A percentile compares a stretch with the other conserved stretches of the same genome.
phyloP scores from a whole-genome alignment of 2,797 vertebrate genomes.

The Scyliorhinus canicula region DNA sequence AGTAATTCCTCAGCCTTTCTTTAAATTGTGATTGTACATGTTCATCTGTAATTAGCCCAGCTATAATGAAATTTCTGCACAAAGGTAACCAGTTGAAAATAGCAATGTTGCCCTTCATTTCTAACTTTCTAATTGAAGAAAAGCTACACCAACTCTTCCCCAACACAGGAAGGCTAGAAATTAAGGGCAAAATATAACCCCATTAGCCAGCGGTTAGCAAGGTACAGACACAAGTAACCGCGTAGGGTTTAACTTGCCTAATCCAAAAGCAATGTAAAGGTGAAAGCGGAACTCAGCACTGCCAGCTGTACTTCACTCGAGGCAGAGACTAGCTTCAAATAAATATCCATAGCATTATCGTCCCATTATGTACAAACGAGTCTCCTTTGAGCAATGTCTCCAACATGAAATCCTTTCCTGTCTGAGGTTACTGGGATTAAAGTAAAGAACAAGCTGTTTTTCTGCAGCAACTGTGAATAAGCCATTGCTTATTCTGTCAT shows the following conservation, averaged over 20 bases:
- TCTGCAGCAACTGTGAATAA: background rate
- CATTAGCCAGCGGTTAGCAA: background rate
- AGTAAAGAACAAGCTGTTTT: background rate
- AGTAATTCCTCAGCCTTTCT: background rate
- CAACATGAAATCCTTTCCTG: background rate
- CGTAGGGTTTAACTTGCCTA: background rate
- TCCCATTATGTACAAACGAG: background rate
- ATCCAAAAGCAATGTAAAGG: background rate
- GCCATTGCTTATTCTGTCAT: background rate
- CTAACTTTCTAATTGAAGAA: background rate
- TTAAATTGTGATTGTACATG: background rate
- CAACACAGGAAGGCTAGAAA: background rate
- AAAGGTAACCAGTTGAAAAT: background rate
- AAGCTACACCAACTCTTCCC: background rate
- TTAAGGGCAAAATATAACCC: background rate
- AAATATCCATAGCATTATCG: background rate
- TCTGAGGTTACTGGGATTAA: conserved; percentile 17
- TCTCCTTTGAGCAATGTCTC: background rate
- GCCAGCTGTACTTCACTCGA: background rate
- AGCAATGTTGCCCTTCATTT: background rate
- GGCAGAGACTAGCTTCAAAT: background rate
- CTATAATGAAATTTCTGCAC: background rate
- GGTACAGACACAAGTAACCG: background rate
- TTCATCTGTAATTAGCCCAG: background rate
- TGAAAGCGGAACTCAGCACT: background rate